Percentiles rank a stretch among this genome's conserved stretches.
Evolutionary conservation across 2,797 vertebrate genomes (phyloP).

Genomic region (Typhlichthys eigenmanni): DNA sequence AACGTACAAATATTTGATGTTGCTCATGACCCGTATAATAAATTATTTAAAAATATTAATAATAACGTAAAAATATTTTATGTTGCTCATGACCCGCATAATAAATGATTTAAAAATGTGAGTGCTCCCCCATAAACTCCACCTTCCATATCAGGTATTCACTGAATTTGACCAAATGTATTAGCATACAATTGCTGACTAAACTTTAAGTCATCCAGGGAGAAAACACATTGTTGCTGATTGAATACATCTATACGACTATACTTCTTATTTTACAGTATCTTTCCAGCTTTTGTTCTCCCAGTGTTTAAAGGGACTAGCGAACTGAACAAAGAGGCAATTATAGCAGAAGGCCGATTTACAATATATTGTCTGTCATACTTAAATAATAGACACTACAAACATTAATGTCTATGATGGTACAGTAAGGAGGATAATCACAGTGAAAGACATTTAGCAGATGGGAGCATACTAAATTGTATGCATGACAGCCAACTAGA

Average conservation of each 20-base stretch:
- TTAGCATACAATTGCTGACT: too few species aligned
- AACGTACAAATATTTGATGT: neutral
- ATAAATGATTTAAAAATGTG: too few species aligned
- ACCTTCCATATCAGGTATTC: too few species aligned
- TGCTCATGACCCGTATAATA: too few species aligned
- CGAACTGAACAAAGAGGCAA: slow-evolving; percentile 46
- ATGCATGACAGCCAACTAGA: neutral
- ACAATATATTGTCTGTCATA: slow-evolving; percentile 31
- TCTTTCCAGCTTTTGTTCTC: slow-evolving; percentile 19
- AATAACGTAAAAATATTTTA: slow-evolving; percentile 2
- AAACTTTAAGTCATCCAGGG: slow-evolving; percentile 6
- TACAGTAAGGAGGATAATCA: slow-evolving; percentile 19
- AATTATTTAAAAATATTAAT: too few species aligned
- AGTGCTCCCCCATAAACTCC: too few species aligned
- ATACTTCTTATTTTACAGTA: neutral
- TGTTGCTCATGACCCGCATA: too few species aligned
- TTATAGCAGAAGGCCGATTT: slow-evolving; percentile 32
- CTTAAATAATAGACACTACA: slow-evolving; percentile 27
- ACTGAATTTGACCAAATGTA: slow-evolving; percentile 11
- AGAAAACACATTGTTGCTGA: slow-evolving; percentile 26
- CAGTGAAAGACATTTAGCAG: slow-evolving; percentile 14
- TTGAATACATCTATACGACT: slow-evolving; percentile 30
- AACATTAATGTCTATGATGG: slow-evolving; percentile 13
- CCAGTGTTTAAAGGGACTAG: slow-evolving; percentile 47
- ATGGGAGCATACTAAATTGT: slow-evolving; percentile 11